Conservation (phyloP, 2,113 vertebrate genomes). For the Austrofundulus limnaeus region DNA sequence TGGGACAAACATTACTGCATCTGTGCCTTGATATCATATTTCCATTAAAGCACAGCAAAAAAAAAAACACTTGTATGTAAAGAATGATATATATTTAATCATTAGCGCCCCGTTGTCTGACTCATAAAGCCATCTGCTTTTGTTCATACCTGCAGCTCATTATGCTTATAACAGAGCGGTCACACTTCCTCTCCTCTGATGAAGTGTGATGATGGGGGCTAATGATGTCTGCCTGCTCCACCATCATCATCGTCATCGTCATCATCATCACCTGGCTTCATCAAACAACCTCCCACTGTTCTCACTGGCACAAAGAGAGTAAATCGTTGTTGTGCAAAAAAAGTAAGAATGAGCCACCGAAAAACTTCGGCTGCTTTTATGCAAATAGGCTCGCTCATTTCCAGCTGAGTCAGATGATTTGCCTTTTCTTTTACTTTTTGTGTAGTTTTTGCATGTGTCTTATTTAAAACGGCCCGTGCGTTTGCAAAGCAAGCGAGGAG, state of each 20-base stretch:
- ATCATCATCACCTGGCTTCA: slow-evolving; percentile 67
- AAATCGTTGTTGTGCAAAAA: slow-evolving; percentile 2
- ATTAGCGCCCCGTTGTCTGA: slow-evolving; percentile 61
- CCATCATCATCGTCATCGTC: slow-evolving; percentile 66
- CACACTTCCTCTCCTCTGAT: slow-evolving; percentile 62
- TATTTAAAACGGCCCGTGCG: slow-evolving; percentile 42
- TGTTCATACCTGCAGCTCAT: slow-evolving; percentile 74
- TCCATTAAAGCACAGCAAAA: slow-evolving; percentile 31
- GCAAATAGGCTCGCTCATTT: slow-evolving; percentile 36
- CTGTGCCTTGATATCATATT: slow-evolving; percentile 31
- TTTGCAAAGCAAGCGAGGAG: slow-evolving; percentile 53
- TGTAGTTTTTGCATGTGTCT: slow-evolving; percentile 27
- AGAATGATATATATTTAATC: slow-evolving; percentile 62
- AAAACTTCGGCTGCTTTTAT: slow-evolving; percentile 30
- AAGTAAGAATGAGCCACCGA: neutral
- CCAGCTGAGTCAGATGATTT: slow-evolving; percentile 50
- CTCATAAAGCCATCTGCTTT: slow-evolving; percentile 75
- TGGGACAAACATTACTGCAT: too few relatives aligned
- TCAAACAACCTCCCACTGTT: slow-evolving; percentile 32
- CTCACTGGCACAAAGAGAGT: slow-evolving; percentile 14
- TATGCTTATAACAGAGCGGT: slow-evolving; percentile 54
- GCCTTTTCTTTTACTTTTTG: neutral
- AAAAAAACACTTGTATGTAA: slow-evolving; percentile 34
- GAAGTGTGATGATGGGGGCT: slow-evolving; percentile 71
- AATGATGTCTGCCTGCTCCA: slow-evolving; percentile 65